phyloP scores from a whole-genome alignment of 2,888 invertebrate genomes.

The Nowickia ferox region DNA sequence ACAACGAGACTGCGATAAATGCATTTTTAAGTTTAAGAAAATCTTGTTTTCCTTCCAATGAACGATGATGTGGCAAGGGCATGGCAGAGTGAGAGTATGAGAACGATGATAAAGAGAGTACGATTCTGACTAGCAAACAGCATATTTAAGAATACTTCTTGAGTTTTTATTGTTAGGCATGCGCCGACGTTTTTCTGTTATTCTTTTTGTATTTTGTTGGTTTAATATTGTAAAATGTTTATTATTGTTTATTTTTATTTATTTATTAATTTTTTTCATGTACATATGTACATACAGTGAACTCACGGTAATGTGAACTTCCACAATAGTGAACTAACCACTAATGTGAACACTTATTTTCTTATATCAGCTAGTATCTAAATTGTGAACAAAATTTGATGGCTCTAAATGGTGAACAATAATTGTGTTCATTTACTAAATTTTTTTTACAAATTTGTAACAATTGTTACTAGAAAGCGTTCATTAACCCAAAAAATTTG shows the following conservation, averaged over 20 bases:
- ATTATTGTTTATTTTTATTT: constrained; percentile 44
- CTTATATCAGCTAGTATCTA: too few relatives aligned
- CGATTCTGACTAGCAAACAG: constrained; percentile 2
- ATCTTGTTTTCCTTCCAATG: neutral
- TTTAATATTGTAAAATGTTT: constrained; percentile 47
- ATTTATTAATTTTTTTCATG: constrained; percentile 1
- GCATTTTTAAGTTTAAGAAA: constrained; percentile 47
- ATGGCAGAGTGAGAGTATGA: neutral
- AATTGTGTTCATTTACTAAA: too few relatives aligned
- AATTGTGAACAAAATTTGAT: too few relatives aligned
- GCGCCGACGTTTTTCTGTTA: constrained; percentile 54
- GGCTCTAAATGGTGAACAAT: too few relatives aligned
- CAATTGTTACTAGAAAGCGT: too few relatives aligned
- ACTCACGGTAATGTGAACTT: too few relatives aligned
- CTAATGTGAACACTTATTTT: too few relatives aligned
- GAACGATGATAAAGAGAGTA: constrained; percentile 12
- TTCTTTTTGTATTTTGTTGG: neutral
- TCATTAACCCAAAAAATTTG: too few relatives aligned
- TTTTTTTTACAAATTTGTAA: too few relatives aligned
- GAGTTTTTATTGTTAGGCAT: constrained; percentile 63
- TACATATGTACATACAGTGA: neutral
- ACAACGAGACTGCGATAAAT: constrained; percentile 60
- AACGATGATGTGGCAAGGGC: neutral
- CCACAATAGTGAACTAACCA: too few relatives aligned
- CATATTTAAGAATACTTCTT: constrained; percentile 54